Evolutionary conservation across 2,888 invertebrate species (phyloP).

Genomic region (Sarcophaga caerulescens): DNA sequence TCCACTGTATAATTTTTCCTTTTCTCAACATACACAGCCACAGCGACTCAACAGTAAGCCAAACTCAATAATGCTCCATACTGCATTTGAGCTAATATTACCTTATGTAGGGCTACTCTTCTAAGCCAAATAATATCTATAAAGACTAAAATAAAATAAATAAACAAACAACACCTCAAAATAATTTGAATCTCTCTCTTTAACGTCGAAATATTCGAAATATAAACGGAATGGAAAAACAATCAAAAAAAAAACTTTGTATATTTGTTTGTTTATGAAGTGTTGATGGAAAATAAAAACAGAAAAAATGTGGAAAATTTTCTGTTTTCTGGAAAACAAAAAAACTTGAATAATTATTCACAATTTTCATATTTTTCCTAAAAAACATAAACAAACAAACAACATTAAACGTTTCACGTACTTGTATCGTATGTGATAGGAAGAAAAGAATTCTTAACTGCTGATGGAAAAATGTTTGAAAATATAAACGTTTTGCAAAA

Average conservation of each 20-base stretch:
- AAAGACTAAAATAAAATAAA: not conserved
- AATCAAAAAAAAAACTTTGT: not conserved
- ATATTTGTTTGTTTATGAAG: not conserved
- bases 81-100: too few relatives aligned
- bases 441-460: not conserved
- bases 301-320: not conserved
- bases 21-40: too few relatives aligned
- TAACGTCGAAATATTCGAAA: not conserved
- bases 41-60: too few relatives aligned
- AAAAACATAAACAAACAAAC: not conserved
- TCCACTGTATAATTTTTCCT: too few relatives aligned
- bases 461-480: not conserved
- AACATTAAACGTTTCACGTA: not conserved
- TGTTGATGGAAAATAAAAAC: conserved; percentile 25
- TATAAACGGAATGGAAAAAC: not conserved
- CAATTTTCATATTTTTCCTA: not conserved
- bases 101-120: not conserved
- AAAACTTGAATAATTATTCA: conserved; percentile 29
- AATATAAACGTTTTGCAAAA: not conserved
- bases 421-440: not conserved
- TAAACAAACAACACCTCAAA: conserved; percentile 19
- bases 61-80: too few relatives aligned
- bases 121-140: too few relatives aligned
- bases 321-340: too few relatives aligned
- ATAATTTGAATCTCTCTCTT: conserved; percentile 1